These are phyloP conservation scores for Scaptomyza tumidula DNA, from an alignment of 2,888 invertebrate species.

Conservation along the genomic window DNA sequence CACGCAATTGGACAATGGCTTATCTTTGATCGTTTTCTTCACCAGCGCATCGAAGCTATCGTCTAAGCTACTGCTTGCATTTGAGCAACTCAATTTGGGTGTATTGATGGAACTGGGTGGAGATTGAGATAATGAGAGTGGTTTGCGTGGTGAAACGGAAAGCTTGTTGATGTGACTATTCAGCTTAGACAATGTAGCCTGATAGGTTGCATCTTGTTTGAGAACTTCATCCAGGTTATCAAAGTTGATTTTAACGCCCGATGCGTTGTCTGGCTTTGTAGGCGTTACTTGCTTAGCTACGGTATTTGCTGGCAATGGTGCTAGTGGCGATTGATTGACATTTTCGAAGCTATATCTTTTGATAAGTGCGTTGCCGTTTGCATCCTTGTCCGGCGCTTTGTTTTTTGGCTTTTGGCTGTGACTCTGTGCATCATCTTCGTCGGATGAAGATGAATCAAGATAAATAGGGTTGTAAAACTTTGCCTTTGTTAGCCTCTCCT, in stretches of 20 bases:
- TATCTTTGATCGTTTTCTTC: constrained; percentile 14
- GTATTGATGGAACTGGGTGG: constrained; percentile 14
- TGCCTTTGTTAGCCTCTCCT: constrained; percentile 29
- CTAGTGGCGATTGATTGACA: constrained; percentile 67
- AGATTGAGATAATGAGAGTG: constrained; percentile 50
- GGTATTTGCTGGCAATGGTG: constrained; percentile 37
- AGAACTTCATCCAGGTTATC: constrained; percentile 74
- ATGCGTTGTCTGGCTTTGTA: constrained; percentile 1
- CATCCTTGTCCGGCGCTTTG: constrained; percentile 31
- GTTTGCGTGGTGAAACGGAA: constrained; percentile 37
- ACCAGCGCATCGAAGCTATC: constrained; percentile 53
- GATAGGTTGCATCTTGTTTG: constrained; percentile 70
- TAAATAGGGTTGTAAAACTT: constrained; percentile 78
- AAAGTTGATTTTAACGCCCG: constrained; percentile 63
- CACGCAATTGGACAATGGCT: neutral
- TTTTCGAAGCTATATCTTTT: constrained; percentile 69
- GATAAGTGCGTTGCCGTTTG: constrained; percentile 44
- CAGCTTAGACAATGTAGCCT: constrained; percentile 72
- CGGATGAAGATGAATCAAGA: constrained; percentile 79
- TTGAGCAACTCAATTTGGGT: constrained; percentile 18
- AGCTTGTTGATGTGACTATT: constrained; percentile 77
- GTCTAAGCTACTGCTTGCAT: constrained; percentile 24
- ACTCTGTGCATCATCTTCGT: constrained; percentile 57
- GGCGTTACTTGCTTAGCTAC: neutral
- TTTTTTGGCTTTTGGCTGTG: constrained; percentile 17